phyloP scores from a whole-genome alignment of 2,888 invertebrate genomes.

The Campoplex capitator region DNA sequence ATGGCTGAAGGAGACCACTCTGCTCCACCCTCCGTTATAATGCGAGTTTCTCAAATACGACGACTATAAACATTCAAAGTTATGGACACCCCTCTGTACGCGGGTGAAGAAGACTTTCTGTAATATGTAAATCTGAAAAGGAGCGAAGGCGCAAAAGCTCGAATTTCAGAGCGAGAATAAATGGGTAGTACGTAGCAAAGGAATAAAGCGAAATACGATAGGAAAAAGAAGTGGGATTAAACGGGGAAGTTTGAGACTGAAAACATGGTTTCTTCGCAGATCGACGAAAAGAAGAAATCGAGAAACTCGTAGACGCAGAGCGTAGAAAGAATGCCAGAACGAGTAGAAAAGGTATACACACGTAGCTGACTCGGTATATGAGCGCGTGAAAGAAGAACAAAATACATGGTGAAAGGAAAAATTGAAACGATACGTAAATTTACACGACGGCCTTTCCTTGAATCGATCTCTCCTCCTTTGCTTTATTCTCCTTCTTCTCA shows the following conservation, averaged over 20 bases:
- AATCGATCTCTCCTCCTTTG: slow-evolving; percentile 43
- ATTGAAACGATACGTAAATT: slow-evolving; percentile 66
- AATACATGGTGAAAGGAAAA: slow-evolving; percentile 35
- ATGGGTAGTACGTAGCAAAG: slow-evolving; percentile 4
- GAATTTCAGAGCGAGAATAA: slow-evolving; percentile 24
- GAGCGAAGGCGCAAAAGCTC: slow-evolving; percentile 3
- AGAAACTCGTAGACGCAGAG: slow-evolving; percentile 25
- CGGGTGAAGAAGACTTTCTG: not conserved
- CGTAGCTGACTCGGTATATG: not conserved
- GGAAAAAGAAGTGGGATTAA: slow-evolving; percentile 32
- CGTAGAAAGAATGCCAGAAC: slow-evolving; percentile 28
- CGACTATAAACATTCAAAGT: not conserved
- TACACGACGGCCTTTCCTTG: slow-evolving; percentile 62
- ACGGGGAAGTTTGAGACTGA: slow-evolving; percentile 14
- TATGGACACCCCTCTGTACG: not conserved
- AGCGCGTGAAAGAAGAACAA: slow-evolving; percentile 34
- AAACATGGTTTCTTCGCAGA: not conserved
- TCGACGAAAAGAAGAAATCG: slow-evolving; percentile 2
- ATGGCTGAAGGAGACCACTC: no score
- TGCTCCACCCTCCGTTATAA: no score
- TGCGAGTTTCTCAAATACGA: no score
- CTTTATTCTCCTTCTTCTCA: slow-evolving; percentile 5
- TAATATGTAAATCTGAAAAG: not conserved
- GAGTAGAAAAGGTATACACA: slow-evolving; percentile 26
- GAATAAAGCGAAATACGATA: slow-evolving; percentile 35